Base-by-base conservation (phyloP, 2,113 vertebrate species). In the Steatornis caripensis region DNA sequence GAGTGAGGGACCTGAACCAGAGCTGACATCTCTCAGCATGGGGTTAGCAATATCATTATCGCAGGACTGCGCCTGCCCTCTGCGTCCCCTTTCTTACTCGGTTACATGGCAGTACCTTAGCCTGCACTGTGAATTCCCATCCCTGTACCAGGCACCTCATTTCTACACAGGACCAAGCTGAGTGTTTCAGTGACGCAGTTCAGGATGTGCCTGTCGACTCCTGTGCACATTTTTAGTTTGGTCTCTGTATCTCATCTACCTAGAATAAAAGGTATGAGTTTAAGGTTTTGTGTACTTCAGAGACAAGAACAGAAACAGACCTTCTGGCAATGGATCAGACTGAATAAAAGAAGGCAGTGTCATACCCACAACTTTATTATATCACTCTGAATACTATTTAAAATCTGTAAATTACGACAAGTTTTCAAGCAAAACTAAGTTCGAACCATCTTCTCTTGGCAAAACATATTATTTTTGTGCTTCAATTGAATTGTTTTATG, bases 401-500 rank as follows among this genome's bases (percentile, higher is more conserved):
- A 58, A 84, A 70, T 58, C 66, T 75, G 21, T 41, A 68, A 87
- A 87, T 41, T 49, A 46, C 57, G 26, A 71, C 53, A 87, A 17
- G 19, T 87, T 95, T 95, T 23, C 45, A 85, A 85, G 58, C 11
- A 77, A 77, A 87, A 61, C 24, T 10, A 77, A 65, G 37, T 69
- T 85, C 39, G 49, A 81, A 77, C 3, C 2, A 3, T 84, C 53
- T 89, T 89, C 24, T 82, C 60, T 51, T 49, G 45, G 36, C 34
- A 94, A 91, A 87, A 58, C 61, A 39, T 81, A 57, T 83, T 55
- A 84, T 37, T 75, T 82, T 78, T 77, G 55, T 75, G 30, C 46
- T 89, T 83, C 83, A 94, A 77, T 87, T 85, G 27, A 90, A 87
- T 93, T 95, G 61, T 72, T 90, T 95, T 82, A 71, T 72, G 72